Evolutionary conservation across 2,797 vertebrate genomes (phyloP).

Genomic region (Anguilla megastoma): DNA sequence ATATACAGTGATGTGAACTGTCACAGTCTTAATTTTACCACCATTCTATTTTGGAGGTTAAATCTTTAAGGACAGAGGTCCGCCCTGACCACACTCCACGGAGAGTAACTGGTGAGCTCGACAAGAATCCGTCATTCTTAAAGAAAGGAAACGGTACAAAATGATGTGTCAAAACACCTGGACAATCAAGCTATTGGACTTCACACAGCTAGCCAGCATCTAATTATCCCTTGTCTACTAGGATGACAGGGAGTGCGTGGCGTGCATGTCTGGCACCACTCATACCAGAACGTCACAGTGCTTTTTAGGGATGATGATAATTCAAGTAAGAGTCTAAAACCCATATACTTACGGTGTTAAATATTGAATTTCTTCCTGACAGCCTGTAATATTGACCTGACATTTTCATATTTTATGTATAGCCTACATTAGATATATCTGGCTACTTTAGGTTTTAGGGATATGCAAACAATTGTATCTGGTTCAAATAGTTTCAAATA

Average conservation of each 20-base stretch:
- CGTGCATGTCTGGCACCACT: not conserved
- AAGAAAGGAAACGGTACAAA: not conserved
- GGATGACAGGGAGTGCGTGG: slow-evolving; percentile 3
- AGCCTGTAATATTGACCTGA: not conserved
- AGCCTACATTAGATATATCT: not conserved
- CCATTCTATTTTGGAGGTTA: not conserved
- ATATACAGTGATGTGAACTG: not conserved
- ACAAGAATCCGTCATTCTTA: not conserved
- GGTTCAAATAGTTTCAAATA: not conserved
- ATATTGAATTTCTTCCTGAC: not conserved
- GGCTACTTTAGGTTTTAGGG: not conserved
- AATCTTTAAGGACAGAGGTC: not conserved
- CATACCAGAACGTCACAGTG: not conserved
- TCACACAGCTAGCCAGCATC: not conserved
- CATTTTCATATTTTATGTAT: not conserved
- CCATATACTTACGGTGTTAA: not conserved
- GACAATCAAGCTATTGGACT: too few species aligned
- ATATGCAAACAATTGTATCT: not conserved
- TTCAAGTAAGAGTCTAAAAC: slow-evolving; percentile 1
- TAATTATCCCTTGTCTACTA: not conserved
- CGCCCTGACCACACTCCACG: not conserved
- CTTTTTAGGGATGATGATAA: not conserved
- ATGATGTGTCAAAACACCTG: not conserved
- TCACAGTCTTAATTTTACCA: not conserved
- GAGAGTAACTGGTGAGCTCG: not conserved